Conservation (phyloP, 1,140 invertebrate species). For the Drosophila oshimai region DNA sequence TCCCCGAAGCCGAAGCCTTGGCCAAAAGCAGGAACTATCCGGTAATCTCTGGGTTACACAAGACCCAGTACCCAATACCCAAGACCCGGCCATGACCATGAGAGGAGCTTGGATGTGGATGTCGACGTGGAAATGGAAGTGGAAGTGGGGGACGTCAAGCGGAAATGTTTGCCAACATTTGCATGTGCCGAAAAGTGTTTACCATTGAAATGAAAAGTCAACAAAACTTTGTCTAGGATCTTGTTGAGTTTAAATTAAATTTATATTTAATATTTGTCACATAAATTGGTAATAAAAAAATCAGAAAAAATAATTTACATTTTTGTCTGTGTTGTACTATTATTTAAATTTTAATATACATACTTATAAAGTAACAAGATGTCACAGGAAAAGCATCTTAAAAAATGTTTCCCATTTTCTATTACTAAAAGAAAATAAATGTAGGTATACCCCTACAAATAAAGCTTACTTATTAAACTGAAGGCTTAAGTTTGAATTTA, state of each 20-base stretch:
- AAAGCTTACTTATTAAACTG: no score
- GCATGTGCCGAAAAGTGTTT: slow-evolving; percentile 19
- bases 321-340: no score
- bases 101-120: not conserved
- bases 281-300: no score
- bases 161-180: slow-evolving; percentile 15
- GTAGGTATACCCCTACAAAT: no score
- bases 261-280: no score
- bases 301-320: no score
- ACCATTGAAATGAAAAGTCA: not conserved
- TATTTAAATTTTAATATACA: no score
- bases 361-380: no score
- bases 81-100: slow-evolving; percentile 47
- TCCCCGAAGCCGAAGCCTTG: slow-evolving; percentile 22
- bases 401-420: no score
- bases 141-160: not conserved
- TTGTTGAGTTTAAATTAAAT: not conserved
- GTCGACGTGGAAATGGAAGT: not conserved
- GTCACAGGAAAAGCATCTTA: no score
- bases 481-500: no score
- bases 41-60: slow-evolving; percentile 14
- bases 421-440: no score
- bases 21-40: slow-evolving; percentile 18
- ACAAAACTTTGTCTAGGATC: not conserved
- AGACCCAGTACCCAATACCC: slow-evolving; percentile 21